Base-by-base conservation (phyloP, 1,140 invertebrate species). In the Papilio helenus region DNA sequence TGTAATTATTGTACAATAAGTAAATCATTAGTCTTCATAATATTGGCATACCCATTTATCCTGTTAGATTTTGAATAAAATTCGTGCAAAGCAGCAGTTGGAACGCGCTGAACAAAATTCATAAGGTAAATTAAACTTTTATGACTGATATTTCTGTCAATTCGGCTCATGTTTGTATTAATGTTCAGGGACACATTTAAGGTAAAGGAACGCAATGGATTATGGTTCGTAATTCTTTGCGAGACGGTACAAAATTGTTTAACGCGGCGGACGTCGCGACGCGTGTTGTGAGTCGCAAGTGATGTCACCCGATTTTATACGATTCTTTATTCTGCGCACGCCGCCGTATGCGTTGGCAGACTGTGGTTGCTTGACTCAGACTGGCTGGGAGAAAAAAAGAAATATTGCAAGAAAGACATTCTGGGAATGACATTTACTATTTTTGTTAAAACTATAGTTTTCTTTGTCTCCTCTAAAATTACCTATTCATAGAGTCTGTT, bases 301-400 rank as follows among this genome's bases (percentile, higher is more conserved):
- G 92, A 91, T 92, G 92, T 94, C 93, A 93, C 87, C 86, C 84
- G 84, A 86, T 86, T 85, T 55, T 55, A 55, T 83, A 82, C 81
- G 87, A 87, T 90, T 93, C 88, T 88, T 93, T 93, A 94, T 94
- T 90, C 90, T 84, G 84, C 85, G 86, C 89, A 87, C 84, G 86
- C 85, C 80, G 85, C 86, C 79, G 86, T 82, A 87, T 89, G 85
- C 84, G 86, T 81, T 88, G 87, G 86, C 83, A 80, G 87, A 80
- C 86, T 85, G 86, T 86, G 84, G 72, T 83, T 65, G 79, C 84
- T 87, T 90, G 90, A 93, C 87, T 94, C 90, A 90, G 79, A 82
- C 82, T 79, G 68, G 82, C 80, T 80, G 74, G 85, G 83, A 86
- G 79, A 84, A 61, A 58, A 80, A 73, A 58, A 79, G 76, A 80